Conservation (phyloP, 1,140 invertebrate genomes). For the Saxidomus purpurata region DNA sequence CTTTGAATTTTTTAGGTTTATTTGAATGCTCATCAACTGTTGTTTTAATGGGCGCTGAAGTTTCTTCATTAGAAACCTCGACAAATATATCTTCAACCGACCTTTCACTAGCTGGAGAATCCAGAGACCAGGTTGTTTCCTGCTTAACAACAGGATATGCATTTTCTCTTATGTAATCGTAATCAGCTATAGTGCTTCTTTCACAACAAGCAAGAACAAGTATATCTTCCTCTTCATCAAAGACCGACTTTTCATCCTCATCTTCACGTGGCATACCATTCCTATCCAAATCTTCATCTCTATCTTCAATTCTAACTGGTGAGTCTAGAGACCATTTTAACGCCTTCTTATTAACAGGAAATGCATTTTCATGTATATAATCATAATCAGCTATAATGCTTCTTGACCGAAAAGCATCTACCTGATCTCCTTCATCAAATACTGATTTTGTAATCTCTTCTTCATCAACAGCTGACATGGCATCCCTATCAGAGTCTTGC, state of each 20-base stretch:
- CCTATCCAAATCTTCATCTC: too few relatives aligned
- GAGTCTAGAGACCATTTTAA: not conserved
- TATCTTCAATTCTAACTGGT: too few relatives aligned
- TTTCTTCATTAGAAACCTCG: not conserved
- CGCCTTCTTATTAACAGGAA: not conserved
- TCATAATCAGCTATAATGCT: not conserved
- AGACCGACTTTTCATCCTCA: not conserved
- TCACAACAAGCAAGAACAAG: too few relatives aligned
- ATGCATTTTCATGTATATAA: not conserved
- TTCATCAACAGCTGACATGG: not conserved
- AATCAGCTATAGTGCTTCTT: not conserved
- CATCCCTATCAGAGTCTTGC: not conserved
- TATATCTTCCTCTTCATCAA: not conserved
- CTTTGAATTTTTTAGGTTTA: not conserved
- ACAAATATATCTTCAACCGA: not conserved
- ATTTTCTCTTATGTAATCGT: not conserved
- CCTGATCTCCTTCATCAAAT: not conserved
- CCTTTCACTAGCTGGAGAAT: not conserved
- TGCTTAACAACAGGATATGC: not conserved
- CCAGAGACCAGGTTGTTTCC: not conserved
- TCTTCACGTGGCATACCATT: not conserved
- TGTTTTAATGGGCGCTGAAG: not conserved
- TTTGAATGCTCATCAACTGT: not conserved
- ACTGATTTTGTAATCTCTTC: not conserved
- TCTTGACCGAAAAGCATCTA: not conserved